Evolutionary conservation across 2,888 invertebrate species (phyloP).

Genomic region (Apamea sordens): DNA sequence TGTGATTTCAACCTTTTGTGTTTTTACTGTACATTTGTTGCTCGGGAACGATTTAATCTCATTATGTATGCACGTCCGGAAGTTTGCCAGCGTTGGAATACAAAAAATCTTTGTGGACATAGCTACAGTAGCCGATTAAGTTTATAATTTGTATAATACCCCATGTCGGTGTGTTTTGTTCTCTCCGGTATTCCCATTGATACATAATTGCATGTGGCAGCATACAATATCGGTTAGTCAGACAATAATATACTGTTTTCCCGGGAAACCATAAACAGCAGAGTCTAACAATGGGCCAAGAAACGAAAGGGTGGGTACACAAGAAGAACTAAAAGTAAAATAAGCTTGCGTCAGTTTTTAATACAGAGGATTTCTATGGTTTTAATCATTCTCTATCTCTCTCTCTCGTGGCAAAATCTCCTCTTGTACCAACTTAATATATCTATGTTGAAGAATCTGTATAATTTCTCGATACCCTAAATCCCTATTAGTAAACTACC

Average conservation of each 20-base stretch:
- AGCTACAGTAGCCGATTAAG: conserved; percentile 50
- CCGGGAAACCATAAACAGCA: conserved; percentile 52
- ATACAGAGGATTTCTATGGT: not conserved
- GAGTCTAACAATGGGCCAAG: conserved; percentile 36
- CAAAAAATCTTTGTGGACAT: conserved; percentile 36
- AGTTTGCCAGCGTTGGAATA: conserved; percentile 63
- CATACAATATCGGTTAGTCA: conserved; percentile 27
- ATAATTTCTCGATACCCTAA: conserved; percentile 39
- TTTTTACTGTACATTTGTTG: conserved; percentile 73
- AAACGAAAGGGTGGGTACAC: conserved; percentile 25
- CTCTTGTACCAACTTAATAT: not conserved
- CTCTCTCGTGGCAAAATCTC: not conserved
- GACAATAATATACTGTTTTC: conserved; percentile 28
- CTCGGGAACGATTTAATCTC: conserved; percentile 77
- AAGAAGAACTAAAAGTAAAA: conserved; percentile 12
- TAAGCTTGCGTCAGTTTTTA: conserved; percentile 13
- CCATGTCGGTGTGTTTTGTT: conserved; percentile 26
- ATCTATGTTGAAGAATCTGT: conserved; percentile 4
- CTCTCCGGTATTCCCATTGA: conserved; percentile 34
- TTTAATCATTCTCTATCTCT: conserved; percentile 13
- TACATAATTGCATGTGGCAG: conserved; percentile 24
- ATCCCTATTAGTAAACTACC: conserved; percentile 70
- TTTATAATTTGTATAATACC: conserved; percentile 53
- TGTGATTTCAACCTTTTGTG: conserved; percentile 82
- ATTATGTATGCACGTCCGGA: conserved; percentile 79